Evolutionary conservation across 1,140 invertebrate species (phyloP), one percentile per base, ranked within the genome.

Genomic region (Camponotus pennsylvanicus): DNA sequence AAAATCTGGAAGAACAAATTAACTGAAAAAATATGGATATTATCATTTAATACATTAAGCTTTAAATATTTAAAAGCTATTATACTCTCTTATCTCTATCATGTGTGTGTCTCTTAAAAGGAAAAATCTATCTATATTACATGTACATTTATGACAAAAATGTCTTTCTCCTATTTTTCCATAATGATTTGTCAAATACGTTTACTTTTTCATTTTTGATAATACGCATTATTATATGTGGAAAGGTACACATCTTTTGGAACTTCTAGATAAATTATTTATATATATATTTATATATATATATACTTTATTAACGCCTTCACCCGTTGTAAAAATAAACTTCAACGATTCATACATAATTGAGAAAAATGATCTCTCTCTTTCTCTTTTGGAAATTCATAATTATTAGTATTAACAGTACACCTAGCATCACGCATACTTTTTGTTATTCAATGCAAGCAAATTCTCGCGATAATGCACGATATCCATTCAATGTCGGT

Each of bases 321-420:
- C 84, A 86, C 61, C 49, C 86, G 8, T 87, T 91, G 88, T 73
- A 92, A 91, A 90, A 92, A 92, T 92, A 91, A 91, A 88, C 55
- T 88, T 90, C 73, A 86, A 90, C 77, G 71, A 91, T 91, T 92
- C 13, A 55, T 91, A 92, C 89, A 91, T 85, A 91, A 89, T 88
- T 67, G 49, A 52, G 49, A 52, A 84, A 91, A 86, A 86, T 75
- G 73, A 85, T 83, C 37, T 52, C 32, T 55, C 21, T 59, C 57
- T 59, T 21, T 11, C n/a, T 59, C 57, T 49, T 37, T 66, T 15
- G 18, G 42, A 79, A 59, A 86, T 78, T 6, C 37, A 63, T 18
- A 73, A 32, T 71, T 61, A 55, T 63, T 37, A n/a, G 11, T 69
- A 52, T 69, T 45, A 69, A 69, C 37, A 69, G n/a, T 40, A 80